Percentiles rank a stretch among this genome's conserved stretches.
Conservation (phyloP, 2,797 vertebrate genomes). For the Malurus leucopterus region DNA sequence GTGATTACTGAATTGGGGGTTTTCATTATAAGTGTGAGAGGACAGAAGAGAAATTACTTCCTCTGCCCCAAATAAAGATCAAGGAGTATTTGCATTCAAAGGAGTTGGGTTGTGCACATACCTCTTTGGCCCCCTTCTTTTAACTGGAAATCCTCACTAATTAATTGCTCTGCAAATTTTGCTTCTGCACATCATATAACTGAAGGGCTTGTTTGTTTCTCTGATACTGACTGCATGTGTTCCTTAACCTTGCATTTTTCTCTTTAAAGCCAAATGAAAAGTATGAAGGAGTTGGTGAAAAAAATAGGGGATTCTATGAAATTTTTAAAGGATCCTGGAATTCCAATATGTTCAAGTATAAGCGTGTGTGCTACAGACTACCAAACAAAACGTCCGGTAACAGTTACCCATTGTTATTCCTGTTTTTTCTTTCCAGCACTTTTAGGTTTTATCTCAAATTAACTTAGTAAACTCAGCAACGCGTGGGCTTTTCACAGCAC, state of each 20-base stretch:
- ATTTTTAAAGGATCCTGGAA: not conserved
- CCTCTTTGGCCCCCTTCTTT: slow-evolving; percentile 27
- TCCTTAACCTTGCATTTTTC: not conserved
- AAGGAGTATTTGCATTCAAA: slow-evolving; percentile 33
- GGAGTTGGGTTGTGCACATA: not conserved
- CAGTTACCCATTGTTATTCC: not conserved
- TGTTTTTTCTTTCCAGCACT: not conserved
- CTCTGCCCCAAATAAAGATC: slow-evolving; percentile 48
- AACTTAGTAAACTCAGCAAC: not conserved
- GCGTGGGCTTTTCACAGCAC: slow-evolving; percentile 40
- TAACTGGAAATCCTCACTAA: slow-evolving; percentile 39
- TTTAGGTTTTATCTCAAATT: not conserved
- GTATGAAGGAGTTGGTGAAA: not conserved
- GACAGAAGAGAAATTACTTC: slow-evolving; percentile 41
- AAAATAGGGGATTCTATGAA: not conserved
- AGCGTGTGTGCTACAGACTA: not conserved
- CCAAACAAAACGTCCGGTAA: not conserved
- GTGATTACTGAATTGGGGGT: not conserved
- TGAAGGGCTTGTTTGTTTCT: not conserved
- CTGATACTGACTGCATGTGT: not conserved
- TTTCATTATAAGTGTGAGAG: slow-evolving; percentile 21
- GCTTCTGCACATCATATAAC: not conserved
- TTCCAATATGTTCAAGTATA: not conserved
- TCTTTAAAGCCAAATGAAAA: not conserved
- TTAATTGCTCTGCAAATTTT: slow-evolving; percentile 12